phyloP scores from a whole-genome alignment of 2,113 vertebrate species.

The Corythornis cristatus region DNA sequence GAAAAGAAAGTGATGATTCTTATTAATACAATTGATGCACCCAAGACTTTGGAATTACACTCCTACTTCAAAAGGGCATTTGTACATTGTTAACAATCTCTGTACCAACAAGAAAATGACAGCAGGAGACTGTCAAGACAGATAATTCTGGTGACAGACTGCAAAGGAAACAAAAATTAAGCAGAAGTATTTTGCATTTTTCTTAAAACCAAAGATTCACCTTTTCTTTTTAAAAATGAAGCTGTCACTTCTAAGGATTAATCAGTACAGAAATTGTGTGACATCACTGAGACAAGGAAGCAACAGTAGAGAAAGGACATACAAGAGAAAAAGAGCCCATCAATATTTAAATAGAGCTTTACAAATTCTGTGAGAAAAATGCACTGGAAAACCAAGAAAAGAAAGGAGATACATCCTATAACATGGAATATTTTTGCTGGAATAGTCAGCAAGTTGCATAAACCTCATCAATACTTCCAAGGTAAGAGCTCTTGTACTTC shows the following conservation, averaged over 20 bases:
- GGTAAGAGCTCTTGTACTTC: not conserved
- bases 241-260: not conserved
- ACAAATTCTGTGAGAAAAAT: not conserved
- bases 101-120: not conserved
- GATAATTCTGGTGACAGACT: not conserved
- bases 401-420: not conserved
- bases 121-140: slow-evolving; percentile 19
- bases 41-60: not conserved
- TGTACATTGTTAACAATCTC: not conserved
- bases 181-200: not conserved
- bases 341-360: not conserved
- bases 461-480: not conserved
- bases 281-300: not conserved
- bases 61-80: not conserved
- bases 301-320: not conserved
- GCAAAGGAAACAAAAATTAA: not conserved
- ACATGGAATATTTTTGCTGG: not conserved
- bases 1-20: not conserved
- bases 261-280: not conserved
- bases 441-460: not conserved
- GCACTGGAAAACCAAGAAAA: not conserved
- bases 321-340: not conserved
- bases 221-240: not conserved
- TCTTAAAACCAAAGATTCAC: not conserved
- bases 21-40: not conserved